These are phyloP conservation scores for Psittacula echo DNA, from an alignment of 2,797 vertebrate genomes.

Conservation along the genomic window DNA sequence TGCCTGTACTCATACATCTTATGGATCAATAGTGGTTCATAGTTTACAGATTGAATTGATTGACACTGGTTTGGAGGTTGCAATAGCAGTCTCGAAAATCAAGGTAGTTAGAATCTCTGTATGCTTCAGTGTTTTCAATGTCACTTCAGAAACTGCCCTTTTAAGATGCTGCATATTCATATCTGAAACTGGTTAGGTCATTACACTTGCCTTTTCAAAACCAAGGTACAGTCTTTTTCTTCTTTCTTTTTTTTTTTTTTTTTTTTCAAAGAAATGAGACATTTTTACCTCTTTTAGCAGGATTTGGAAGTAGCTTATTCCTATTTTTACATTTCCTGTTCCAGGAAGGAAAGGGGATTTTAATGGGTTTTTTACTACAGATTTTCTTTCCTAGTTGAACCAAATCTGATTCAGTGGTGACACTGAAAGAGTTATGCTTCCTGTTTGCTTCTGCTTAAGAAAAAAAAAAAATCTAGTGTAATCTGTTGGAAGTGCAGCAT, in stretches of 20 bases:
- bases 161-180: not conserved
- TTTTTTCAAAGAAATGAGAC: not conserved
- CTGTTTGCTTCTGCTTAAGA: constrained; percentile 31
- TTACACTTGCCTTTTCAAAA: not conserved
- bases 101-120: not conserved
- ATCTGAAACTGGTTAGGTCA: not conserved
- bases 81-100: not conserved
- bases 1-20: not conserved
- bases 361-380: not conserved
- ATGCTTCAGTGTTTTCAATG: not conserved
- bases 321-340: constrained; percentile 67
- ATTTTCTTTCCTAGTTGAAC: constrained; percentile 15
- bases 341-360: constrained; percentile 50
- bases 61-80: not conserved
- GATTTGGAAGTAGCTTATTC: constrained; percentile 29
- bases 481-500: not conserved
- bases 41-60: not conserved
- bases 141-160: not conserved
- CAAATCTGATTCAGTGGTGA: constrained; percentile 1
- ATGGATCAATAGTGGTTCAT: not conserved
- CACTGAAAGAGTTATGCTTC: constrained; percentile 1
- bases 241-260: not conserved
- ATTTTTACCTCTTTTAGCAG: constrained; percentile 29
- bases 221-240: not conserved
- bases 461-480: not conserved